Conservation (phyloP, 2,888 invertebrate species). For the Athripsodes cinereus region DNA sequence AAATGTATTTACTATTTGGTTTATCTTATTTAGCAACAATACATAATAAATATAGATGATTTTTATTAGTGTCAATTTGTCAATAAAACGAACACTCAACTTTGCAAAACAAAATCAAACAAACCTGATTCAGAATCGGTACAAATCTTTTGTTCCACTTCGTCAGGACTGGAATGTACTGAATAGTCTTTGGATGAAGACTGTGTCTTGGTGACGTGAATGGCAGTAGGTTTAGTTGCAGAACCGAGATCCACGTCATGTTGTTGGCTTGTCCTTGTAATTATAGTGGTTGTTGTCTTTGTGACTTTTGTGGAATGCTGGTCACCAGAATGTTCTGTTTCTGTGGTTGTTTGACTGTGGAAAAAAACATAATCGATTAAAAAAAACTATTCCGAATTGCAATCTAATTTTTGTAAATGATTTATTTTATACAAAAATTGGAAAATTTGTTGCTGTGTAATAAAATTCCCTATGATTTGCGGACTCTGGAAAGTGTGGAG, state of each 20-base stretch:
- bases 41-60: too few relatives aligned
- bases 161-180: slow-evolving; percentile 50
- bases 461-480: too few relatives aligned
- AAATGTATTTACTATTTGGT: too few relatives aligned
- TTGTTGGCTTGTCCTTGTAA: not conserved
- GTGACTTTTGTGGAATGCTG: not conserved
- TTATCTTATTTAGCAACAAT: too few relatives aligned
- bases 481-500: too few relatives aligned
- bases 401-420: too few relatives aligned
- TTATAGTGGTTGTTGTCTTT: not conserved
- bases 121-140: slow-evolving; percentile 50
- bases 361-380: too few relatives aligned
- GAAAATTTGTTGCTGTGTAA: too few relatives aligned
- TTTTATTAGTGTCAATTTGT: too few relatives aligned
- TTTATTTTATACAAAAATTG: too few relatives aligned
- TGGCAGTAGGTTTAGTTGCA: slow-evolving; percentile 3
- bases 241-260: not conserved
- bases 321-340: not conserved
- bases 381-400: too few relatives aligned
- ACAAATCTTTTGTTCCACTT: slow-evolving; percentile 50
- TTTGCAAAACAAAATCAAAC: not conserved
- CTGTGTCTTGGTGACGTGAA: not conserved
- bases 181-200: slow-evolving; percentile 35
- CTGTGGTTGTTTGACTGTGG: not conserved
- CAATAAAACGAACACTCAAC: too few relatives aligned